Conservation (phyloP, 2,888 invertebrate species). For the Ligdia adustata region DNA sequence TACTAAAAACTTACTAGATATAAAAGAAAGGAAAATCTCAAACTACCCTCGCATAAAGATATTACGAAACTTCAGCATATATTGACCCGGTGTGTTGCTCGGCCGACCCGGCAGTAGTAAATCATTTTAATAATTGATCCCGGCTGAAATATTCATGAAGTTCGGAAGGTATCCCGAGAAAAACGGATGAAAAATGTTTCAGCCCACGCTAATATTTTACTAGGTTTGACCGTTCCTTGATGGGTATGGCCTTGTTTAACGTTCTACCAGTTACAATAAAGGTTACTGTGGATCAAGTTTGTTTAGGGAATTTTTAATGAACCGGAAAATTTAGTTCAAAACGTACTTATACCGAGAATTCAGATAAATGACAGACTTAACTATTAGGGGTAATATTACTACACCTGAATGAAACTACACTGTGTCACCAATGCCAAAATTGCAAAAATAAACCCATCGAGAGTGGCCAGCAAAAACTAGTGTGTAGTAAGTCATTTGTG, state of each 20-base stretch:
- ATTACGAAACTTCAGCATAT: conserved; percentile 53
- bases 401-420: too few relatives aligned
- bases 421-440: too few relatives aligned
- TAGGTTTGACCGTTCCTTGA: conserved; percentile 58
- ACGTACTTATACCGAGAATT: too few relatives aligned
- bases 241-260: conserved; percentile 43
- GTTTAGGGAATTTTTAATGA: too few relatives aligned
- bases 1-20: too few relatives aligned
- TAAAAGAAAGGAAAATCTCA: conserved; percentile 39
- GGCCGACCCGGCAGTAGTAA: conserved; percentile 64
- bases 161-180: conserved; percentile 68
- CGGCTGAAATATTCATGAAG: conserved; percentile 79
- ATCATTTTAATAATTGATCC: conserved; percentile 84
- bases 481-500: too few relatives aligned
- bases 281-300: not conserved
- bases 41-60: conserved; percentile 39
- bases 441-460: too few relatives aligned
- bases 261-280: conserved; percentile 16
- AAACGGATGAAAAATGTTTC: conserved; percentile 75
- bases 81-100: conserved; percentile 55
- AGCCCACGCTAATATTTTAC: conserved; percentile 60
- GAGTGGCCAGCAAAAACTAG: too few relatives aligned
- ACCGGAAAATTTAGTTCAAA: too few relatives aligned
- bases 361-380: too few relatives aligned
- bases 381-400: too few relatives aligned